These are phyloP conservation scores for Phaethornis superciliosus DNA, from an alignment of 2,113 vertebrate species.

Conservation along the genomic window DNA sequence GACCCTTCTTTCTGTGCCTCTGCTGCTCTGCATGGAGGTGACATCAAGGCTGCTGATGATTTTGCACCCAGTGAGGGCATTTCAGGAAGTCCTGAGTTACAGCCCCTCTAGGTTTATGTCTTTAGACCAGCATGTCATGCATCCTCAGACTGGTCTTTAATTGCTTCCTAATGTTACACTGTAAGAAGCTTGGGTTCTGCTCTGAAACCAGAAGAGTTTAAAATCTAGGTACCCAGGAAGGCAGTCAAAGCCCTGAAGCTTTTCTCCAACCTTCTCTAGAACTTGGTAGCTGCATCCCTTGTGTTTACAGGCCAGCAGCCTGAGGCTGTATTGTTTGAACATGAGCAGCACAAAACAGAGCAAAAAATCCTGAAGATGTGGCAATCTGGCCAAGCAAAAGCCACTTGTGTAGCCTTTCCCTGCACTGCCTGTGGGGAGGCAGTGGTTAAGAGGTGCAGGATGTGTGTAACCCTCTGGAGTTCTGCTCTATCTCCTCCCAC, in stretches of 20 bases:
- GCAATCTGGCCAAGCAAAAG: background rate
- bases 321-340: background rate
- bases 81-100: background rate
- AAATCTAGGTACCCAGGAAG: background rate
- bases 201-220: background rate
- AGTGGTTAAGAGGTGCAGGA: background rate
- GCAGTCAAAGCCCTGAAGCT: background rate
- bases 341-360: background rate
- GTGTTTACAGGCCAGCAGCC: background rate
- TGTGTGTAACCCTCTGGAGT: background rate
- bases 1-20: background rate
- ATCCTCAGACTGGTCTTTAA: background rate
- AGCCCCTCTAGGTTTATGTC: background rate
- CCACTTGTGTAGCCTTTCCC: background rate
- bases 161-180: background rate
- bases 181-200: background rate
- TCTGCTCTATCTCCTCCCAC: background rate
- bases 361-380: background rate
- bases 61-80: background rate
- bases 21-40: background rate
- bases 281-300: background rate
- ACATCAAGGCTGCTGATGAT: too few species aligned
- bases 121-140: background rate
- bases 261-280: background rate
- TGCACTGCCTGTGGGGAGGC: background rate